A percentile compares a stretch with the other conserved stretches of the same genome.
phyloP scores from a whole-genome alignment of 2,888 invertebrate genomes.

The Archaeoteleia sp. region DNA sequence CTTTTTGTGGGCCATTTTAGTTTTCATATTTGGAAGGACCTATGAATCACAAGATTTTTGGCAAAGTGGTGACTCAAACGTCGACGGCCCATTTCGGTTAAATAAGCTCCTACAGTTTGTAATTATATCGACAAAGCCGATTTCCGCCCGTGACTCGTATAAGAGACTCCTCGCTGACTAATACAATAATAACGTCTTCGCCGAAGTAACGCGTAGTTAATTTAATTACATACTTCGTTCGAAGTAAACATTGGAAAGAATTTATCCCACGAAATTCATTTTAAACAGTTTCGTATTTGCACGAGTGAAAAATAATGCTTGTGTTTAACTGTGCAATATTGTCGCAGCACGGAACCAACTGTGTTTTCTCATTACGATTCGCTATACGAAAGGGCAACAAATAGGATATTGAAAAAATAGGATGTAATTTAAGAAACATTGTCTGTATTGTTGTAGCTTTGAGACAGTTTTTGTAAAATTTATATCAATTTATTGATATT shows the following conservation, averaged over 20 bases:
- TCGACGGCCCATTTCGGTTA: constrained; percentile 4
- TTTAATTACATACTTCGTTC: constrained; percentile 22
- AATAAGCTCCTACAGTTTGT: constrained; percentile 10
- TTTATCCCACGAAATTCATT: background rate
- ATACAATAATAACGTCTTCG: constrained; percentile 29
- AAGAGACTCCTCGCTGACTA: constrained; percentile 13
- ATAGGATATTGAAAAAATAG: no score
- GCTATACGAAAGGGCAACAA: no score
- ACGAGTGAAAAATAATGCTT: no score
- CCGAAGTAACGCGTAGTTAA: constrained; percentile 25
- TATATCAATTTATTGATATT: background rate
- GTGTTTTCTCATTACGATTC: no score
- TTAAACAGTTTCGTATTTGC: background rate
- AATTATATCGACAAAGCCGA: constrained; percentile 19
- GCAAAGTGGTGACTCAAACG: constrained; percentile 12
- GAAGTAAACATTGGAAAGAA: constrained; percentile 18
- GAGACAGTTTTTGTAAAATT: background rate
- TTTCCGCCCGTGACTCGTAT: constrained; percentile 15
- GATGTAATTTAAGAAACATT: no score
- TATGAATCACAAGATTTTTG: background rate
- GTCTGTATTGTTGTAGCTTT: no score
- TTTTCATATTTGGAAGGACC: background rate
- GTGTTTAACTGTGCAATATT: no score
- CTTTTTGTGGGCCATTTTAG: background rate
- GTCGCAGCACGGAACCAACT: no score